These are phyloP conservation scores for Xyrichtys novacula DNA, from an alignment of 2,797 vertebrate genomes.

Conservation along the genomic window DNA sequence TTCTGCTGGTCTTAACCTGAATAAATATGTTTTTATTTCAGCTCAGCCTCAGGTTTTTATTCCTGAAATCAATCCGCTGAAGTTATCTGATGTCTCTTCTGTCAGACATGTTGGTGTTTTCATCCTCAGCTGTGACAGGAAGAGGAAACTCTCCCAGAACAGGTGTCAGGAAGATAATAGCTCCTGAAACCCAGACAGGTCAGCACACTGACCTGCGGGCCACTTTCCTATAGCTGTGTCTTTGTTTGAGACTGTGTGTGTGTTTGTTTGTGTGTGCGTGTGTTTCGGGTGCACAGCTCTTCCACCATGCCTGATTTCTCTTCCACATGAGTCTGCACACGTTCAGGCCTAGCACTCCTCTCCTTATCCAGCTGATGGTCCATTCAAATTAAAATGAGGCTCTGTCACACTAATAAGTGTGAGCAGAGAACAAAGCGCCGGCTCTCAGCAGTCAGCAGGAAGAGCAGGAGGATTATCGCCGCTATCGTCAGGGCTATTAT, in stretches of 20 bases:
- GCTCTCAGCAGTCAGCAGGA: constrained; percentile 78
- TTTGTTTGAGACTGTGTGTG: constrained; percentile 30
- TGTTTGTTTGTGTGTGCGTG: background rate
- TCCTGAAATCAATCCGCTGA: background rate
- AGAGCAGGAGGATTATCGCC: constrained; percentile 76
- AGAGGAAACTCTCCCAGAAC: constrained; percentile 55
- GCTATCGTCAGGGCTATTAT: constrained; percentile 74
- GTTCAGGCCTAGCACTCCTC: constrained; percentile 23
- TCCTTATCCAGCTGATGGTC: constrained; percentile 75
- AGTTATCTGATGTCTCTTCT: constrained; percentile 41
- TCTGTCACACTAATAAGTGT: constrained; percentile 79
- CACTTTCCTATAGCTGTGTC: constrained; percentile 40
- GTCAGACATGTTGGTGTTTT: constrained; percentile 45
- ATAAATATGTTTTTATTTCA: no score
- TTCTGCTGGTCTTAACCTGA: no score
- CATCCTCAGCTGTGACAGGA: constrained; percentile 61
- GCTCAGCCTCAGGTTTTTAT: background rate
- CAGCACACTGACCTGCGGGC: constrained; percentile 58
- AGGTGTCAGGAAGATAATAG: constrained; percentile 75
- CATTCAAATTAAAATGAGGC: constrained; percentile 84
- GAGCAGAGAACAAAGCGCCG: constrained; percentile 78
- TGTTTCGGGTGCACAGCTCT: constrained; percentile 13
- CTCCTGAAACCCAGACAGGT: constrained; percentile 64
- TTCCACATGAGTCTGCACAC: constrained; percentile 34
- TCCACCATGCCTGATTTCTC: constrained; percentile 41